phyloP scores from a whole-genome alignment of 1,140 invertebrate species.

The Ceratina japonica region DNA sequence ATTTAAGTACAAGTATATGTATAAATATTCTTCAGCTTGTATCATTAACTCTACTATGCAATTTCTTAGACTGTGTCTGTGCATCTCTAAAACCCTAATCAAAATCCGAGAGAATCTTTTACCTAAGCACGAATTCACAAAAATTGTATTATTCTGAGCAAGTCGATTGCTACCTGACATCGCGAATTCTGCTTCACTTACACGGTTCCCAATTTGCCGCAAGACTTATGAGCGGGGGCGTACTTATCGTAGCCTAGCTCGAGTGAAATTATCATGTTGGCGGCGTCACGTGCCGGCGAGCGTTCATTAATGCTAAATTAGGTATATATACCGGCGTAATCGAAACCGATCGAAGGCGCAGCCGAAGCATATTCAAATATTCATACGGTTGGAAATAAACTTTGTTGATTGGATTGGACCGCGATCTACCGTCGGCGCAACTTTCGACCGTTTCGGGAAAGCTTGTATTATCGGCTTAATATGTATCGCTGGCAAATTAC shows the following conservation, averaged over 20 bases:
- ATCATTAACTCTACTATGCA: too few relatives aligned
- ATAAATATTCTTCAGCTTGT: too few relatives aligned
- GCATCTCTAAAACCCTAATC: too few relatives aligned
- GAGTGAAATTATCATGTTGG: slow-evolving; percentile 6
- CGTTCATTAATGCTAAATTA: slow-evolving; percentile 37
- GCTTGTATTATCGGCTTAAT: background rate
- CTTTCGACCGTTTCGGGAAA: background rate
- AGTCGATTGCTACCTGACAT: too few relatives aligned
- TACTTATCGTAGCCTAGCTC: background rate
- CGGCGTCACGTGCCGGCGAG: background rate
- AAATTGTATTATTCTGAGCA: too few relatives aligned
- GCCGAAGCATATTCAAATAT: slow-evolving; percentile 21
- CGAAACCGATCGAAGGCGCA: slow-evolving; percentile 11
- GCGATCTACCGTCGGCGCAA: background rate
- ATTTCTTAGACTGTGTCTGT: too few relatives aligned
- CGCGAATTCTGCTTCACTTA: too few relatives aligned
- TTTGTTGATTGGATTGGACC: slow-evolving; percentile 7
- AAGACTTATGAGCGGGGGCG: background rate
- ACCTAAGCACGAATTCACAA: too few relatives aligned
- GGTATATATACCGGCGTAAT: background rate
- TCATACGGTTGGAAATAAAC: background rate
- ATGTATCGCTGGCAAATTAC: background rate
- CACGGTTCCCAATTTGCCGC: too few relatives aligned
- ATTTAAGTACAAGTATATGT: too few relatives aligned
- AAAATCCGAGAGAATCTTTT: too few relatives aligned